phyloP scores from a whole-genome alignment of 2,888 invertebrate species.

The Patella ulyssiponensis region DNA sequence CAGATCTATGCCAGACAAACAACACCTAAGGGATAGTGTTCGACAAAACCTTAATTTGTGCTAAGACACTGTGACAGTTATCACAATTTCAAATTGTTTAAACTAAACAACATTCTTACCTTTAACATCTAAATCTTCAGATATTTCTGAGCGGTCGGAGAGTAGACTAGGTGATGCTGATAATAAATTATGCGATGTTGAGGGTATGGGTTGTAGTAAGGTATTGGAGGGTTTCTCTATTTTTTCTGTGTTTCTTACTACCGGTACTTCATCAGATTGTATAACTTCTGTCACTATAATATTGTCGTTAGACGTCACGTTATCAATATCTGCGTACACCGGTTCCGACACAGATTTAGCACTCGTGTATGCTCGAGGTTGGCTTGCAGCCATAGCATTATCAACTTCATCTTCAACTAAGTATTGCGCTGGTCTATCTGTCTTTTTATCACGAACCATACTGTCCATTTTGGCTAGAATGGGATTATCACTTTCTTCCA shows the following conservation, averaged over 20 bases:
- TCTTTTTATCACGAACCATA: slow-evolving; percentile 36
- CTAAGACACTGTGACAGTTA: no score
- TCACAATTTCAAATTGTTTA: not conserved
- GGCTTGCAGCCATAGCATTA: not conserved
- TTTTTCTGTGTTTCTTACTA: not conserved
- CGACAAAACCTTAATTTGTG: no score
- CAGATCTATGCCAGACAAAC: no score
- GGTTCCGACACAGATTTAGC: not conserved
- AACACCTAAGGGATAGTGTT: no score
- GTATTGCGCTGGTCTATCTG: slow-evolving; percentile 13
- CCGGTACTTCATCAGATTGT: not conserved
- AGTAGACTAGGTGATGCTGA: slow-evolving; percentile 2
- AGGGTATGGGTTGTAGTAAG: not conserved
- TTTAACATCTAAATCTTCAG: slow-evolving; percentile 7
- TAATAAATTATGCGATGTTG: slow-evolving; percentile 11
- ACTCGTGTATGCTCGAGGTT: not conserved
- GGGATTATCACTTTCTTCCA: slow-evolving; percentile 33
- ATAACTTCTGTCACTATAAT: not conserved
- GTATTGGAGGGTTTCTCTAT: not conserved
- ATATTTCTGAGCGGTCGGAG: not conserved
- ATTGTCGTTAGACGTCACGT: not conserved
- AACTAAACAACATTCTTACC: not conserved
- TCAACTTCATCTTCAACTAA: not conserved
- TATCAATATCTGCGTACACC: not conserved
- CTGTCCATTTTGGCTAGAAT: slow-evolving; percentile 39